Conservation (phyloP, 2,113 vertebrate species). For the Sinocyclocheilus anshuiensis region DNA sequence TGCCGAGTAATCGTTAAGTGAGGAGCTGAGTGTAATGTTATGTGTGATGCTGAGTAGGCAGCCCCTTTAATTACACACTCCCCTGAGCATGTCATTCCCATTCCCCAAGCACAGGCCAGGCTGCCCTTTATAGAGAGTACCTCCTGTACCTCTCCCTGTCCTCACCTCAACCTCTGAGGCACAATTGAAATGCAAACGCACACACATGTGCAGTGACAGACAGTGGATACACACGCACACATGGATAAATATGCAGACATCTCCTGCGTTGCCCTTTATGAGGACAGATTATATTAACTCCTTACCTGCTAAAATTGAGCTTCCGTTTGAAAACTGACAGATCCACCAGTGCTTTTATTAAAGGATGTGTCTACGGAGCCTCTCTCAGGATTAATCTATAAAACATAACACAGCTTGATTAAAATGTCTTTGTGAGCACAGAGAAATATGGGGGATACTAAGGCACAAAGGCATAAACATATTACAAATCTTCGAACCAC, state of each 20-base stretch:
- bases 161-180: slow-evolving; percentile 38
- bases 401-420: slow-evolving; percentile 13
- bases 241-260: slow-evolving; percentile 35
- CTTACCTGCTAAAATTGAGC: slow-evolving; percentile 31
- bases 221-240: not conserved
- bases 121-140: slow-evolving; percentile 48
- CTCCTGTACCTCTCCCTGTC: slow-evolving; percentile 22
- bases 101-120: slow-evolving; percentile 35
- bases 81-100: slow-evolving; percentile 57
- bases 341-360: slow-evolving; percentile 31
- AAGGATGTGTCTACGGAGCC: slow-evolving; percentile 11
- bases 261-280: slow-evolving; percentile 28
- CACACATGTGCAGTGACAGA: slow-evolving; percentile 8
- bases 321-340: slow-evolving; percentile 26
- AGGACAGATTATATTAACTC: slow-evolving; percentile 43
- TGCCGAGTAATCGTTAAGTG: slow-evolving; percentile 55
- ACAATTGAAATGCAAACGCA: slow-evolving; percentile 41
- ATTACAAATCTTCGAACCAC: not conserved
- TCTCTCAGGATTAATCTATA: slow-evolving; percentile 32
- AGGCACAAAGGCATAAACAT: not conserved
- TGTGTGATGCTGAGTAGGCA: slow-evolving; percentile 59
- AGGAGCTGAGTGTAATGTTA: slow-evolving; percentile 46
- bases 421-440: slow-evolving; percentile 6
- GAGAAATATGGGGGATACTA: not conserved
- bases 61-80: slow-evolving; percentile 61